Evolutionary conservation across 1,140 invertebrate species (phyloP).

Genomic region (Pseudomyrmex pallidus): DNA sequence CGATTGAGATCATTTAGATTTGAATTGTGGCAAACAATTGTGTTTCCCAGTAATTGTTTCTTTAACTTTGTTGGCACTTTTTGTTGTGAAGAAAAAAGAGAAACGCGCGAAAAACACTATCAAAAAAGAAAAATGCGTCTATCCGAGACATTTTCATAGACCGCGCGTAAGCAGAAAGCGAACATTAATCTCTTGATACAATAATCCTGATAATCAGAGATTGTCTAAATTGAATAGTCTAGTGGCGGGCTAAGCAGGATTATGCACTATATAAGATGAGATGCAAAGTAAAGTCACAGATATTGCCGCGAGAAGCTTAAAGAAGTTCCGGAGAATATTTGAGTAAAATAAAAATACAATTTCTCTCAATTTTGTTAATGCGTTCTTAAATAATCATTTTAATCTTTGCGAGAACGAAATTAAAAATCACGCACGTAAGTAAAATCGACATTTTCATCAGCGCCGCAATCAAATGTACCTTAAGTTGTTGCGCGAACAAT

Average conservation of each 20-base stretch:
- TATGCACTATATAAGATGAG: constrained; percentile 45
- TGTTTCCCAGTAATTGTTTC: not conserved
- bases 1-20: not conserved
- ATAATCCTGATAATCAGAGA: constrained; percentile 51
- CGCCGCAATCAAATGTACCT: not conserved
- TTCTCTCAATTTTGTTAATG: constrained; percentile 1
- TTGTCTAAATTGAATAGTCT: constrained; percentile 57
- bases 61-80: not conserved
- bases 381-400: constrained; percentile 1
- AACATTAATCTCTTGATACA: constrained; percentile 45
- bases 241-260: constrained; percentile 49
- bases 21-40: not conserved
- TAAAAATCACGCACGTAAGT: no score
- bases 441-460: not conserved
- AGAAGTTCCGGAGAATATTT: constrained; percentile 28
- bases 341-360: constrained; percentile 32
- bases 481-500: constrained; percentile 30
- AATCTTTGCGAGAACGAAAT: no score
- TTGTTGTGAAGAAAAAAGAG: not conserved
- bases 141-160: not conserved
- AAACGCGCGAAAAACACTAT: not conserved
- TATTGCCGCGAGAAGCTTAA: constrained; percentile 27
- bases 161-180: constrained; percentile 9
- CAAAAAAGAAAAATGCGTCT: not conserved
- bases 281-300: constrained; percentile 53